These are phyloP conservation scores for Cotesia chilonis DNA, from an alignment of 1,140 invertebrate genomes.

Conservation along the genomic window DNA sequence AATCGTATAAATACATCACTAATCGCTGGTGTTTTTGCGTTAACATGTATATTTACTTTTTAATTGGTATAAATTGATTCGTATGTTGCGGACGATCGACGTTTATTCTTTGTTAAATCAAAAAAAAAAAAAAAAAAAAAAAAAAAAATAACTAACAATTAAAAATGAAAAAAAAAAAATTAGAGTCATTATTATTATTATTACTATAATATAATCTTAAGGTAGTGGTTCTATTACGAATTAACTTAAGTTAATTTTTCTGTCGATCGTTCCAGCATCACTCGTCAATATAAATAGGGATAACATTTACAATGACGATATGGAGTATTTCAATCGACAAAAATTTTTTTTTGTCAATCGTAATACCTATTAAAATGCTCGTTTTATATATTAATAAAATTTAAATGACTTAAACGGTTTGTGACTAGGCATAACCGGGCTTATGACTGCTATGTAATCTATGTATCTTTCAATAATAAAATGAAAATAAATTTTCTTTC, in stretches of 20 bases:
- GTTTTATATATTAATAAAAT: constrained; percentile 11
- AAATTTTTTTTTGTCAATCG: constrained; percentile 8
- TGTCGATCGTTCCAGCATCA: constrained; percentile 1
- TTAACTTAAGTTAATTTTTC: background rate
- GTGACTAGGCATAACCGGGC: constrained; percentile 12
- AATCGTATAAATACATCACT: no score
- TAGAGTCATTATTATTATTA: no score
- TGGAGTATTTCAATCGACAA: constrained; percentile 14
- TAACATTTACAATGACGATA: background rate
- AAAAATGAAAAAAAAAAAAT: no score
- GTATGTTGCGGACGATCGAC: no score
- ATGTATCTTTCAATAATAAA: constrained; percentile 57
- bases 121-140: no score
- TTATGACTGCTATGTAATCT: constrained; percentile 42
- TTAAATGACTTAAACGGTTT: constrained; percentile 16
- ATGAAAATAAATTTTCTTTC: constrained; percentile 55
- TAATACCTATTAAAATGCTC: constrained; percentile 17
- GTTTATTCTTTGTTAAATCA: no score
- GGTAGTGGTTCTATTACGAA: no score
- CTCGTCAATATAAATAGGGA: constrained; percentile 7
- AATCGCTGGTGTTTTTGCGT: no score
- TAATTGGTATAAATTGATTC: no score
- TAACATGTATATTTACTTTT: no score
- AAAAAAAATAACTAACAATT: no score
- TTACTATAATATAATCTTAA: no score